Conservation (phyloP, 2,888 invertebrate species). For the Tetramorium bicarinatum region DNA sequence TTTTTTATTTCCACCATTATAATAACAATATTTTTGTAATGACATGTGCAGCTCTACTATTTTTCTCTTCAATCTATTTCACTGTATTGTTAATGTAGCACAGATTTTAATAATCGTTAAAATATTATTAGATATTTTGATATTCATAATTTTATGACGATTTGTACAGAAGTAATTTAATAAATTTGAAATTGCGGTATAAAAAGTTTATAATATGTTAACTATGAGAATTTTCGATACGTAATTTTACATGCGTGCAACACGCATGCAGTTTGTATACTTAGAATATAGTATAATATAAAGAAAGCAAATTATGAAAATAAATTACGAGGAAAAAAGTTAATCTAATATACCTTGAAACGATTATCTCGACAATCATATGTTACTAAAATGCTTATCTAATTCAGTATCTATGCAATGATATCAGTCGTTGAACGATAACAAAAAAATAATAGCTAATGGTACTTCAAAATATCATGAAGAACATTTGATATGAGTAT, state of each 20-base stretch:
- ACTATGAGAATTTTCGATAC: not conserved
- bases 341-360: not conserved
- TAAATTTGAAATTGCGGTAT: not conserved
- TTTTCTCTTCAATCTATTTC: not conserved
- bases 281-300: conserved; percentile 4
- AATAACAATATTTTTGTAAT: not conserved
- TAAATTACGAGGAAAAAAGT: not conserved
- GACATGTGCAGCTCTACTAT: not conserved
- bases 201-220: not conserved
- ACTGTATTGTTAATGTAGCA: not conserved
- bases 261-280: not conserved
- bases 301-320: not conserved
- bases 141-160: not conserved
- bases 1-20: not conserved
- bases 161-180: not conserved
- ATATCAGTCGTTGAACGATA: not conserved
- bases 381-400: not conserved
- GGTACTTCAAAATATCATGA: not conserved
- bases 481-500: not conserved
- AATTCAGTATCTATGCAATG: not conserved
- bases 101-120: not conserved
- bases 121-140: not conserved
- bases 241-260: not conserved
- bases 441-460: not conserved
- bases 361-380: not conserved